Evolutionary conservation across 2,113 vertebrate species (phyloP), one percentile per base, ranked within the genome.

Genomic region (Erinaceus europaeus): DNA sequence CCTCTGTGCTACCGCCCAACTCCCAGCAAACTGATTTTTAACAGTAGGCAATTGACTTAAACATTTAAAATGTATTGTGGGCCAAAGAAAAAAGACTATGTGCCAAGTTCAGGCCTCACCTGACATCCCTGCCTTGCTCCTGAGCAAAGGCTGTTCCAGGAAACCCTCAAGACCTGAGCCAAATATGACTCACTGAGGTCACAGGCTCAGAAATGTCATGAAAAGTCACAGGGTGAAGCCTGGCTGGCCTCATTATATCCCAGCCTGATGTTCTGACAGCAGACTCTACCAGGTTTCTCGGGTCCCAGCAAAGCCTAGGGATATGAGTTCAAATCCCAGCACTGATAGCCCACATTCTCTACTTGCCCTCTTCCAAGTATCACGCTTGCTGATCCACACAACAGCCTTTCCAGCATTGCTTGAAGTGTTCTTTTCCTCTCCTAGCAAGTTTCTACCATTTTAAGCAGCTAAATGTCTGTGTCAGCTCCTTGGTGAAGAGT

Each of bases 41-140:
- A 89, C 48, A 74, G 34, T 65, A 71, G 6, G 27, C 36, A 91
- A 74, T 25, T 71, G 48, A 86, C n/a, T 88, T 3, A 75, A 86
- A 88, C 34, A 44, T 55, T 73, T 94, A 21, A 88, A 82, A 44
- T 52, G 42, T 44, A 86, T 55, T 23, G 8, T 75, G 25, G 15
- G 38, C 46, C 44, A 29, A 86, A 76, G 25, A 17, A 53, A 94
- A 91, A 69, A 84, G 4, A 2, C 38, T 48, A 8, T 23, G n/a
- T 23, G 21, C 36, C 44, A 67, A 17, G 69, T 44, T 79, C 72
- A 79, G 40, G 53, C 75, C 34, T 57, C 27, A 48, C 38, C 61
- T 88, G 68, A 20, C n/a, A 7, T 27, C 73, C 42, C 44, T 64
- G 32, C 53, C 36, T 1, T 36, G 32, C 81, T 69, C 13, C n/a